Base-by-base conservation (phyloP, 2,888 invertebrate species). In the Cloeon dipterum region DNA sequence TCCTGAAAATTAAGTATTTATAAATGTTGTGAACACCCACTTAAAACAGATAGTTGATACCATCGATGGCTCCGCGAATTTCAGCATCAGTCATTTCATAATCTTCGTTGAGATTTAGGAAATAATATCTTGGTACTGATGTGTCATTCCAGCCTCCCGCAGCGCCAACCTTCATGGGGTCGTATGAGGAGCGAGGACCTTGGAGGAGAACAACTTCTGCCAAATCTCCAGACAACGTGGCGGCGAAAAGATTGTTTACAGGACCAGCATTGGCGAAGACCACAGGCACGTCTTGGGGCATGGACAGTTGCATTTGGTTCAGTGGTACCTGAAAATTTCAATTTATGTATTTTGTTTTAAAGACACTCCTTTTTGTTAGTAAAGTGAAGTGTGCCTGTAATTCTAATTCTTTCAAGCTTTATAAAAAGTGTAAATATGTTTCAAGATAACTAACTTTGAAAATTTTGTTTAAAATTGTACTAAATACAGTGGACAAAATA, bases 81-180 rank as follows among this genome's bases (percentile, higher is more conserved):
- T 44, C 44, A 2, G 44, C 44, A 16, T 40, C 42, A 10, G 43
- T 44, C 21, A 44, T 20, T 21, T 41, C 38, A 18, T 34, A 41
- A 23, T 19, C 18, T 5, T 39, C 37, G 8, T 43, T 39, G 5
- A 25, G 21, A 20, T 36, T 35, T 26, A 44, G 38, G 32, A 40
- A 40, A 19, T 40, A 40, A 23, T 35, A 32, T 14, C 40, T 39
- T 5, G 42, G 41, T n/a, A 40, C n/a, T 4, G 41, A 8, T 7
- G 40, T 38, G 36, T 40, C 37, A 20, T 44, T 41, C 44, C 44
- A 44, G n/a, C 39, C 26, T 18, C 44, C 44, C 7, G 34, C 19
- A 5, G 39, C 41, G 18, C 44, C 44, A 16, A 42, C 17, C 3
- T 26, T 34, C 21, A 41, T 32, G 8, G 7, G 17, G 10, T 1